Base-by-base conservation (phyloP, 2,888 invertebrate species). In the Leptinotarsa rubiginosa region DNA sequence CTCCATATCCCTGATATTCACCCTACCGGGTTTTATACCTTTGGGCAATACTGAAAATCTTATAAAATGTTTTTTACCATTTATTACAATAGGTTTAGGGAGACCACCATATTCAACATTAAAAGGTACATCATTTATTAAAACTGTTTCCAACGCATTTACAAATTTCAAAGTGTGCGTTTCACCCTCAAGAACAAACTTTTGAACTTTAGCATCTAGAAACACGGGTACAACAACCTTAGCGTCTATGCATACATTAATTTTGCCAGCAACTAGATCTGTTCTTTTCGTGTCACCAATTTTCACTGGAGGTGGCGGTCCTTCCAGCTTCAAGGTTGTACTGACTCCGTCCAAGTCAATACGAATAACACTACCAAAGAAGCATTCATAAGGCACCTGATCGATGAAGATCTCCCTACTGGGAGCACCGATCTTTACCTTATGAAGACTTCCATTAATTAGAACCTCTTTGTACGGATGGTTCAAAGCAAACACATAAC, bases 231-330 rank as follows among this genome's bases (percentile, higher is more conserved):
- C 92, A 87, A 95, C 92, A 70, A 92, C 92, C 71, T 92, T 92
- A 0, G 95, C 96, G 86, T 97, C 93, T 5, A 96, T 92, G 70
- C 96, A 94, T 75, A 96, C 89, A 85, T 94, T 94, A 74, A 96
- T 94, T 88, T 95, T 95, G 0, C 95, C 96, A 0, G 94, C 93
- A 1, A 96, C 94, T 64, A 97, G 89, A 86, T 97, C 97, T 16
- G 92, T 93, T 47, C 96, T 90, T 81, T 93, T 92, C 1, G 88
- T 89, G 50, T 92, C 92, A 0, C 97, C 95, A 75, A 99, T 96
- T 86, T 95, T 95, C 0, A 99, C 98, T 88, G 96, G 96, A 0
- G 99, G 99, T 4, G 97, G 92, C 0, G 97, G 96, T 0, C 98
- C 98, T 82, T 95, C 95, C 12, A 99, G 89, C 83, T 95, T 93